Conservation (phyloP, 2,797 vertebrate genomes). For the Lophius americanus region DNA sequence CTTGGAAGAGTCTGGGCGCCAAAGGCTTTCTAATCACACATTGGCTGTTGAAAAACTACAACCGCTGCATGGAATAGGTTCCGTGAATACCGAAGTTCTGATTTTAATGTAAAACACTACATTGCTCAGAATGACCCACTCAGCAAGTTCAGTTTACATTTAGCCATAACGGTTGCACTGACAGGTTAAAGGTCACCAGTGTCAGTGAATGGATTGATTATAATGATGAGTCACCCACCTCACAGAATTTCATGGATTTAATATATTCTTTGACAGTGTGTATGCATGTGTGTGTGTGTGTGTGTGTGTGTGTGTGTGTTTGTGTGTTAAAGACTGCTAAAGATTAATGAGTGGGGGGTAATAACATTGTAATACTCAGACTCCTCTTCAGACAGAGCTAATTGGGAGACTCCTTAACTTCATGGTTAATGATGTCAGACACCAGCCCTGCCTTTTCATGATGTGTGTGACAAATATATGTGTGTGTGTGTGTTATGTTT, state of each 20-base stretch:
- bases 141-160: slow-evolving; percentile 9
- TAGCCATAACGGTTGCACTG: slow-evolving; percentile 5
- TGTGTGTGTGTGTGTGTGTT: slow-evolving; percentile 11
- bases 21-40: too few species aligned
- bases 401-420: slow-evolving; percentile 65
- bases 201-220: slow-evolving; percentile 32
- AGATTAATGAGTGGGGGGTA: slow-evolving; percentile 69
- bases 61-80: too few species aligned
- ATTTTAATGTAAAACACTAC: background rate
- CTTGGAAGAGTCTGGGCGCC: too few species aligned
- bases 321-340: slow-evolving; percentile 45
- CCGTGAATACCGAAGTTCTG: too few species aligned
- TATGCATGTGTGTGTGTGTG: slow-evolving; percentile 11
- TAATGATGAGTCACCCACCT: slow-evolving; percentile 29
- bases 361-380: slow-evolving; percentile 35
- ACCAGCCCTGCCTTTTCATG: slow-evolving; percentile 16
- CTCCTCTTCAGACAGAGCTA: slow-evolving; percentile 51
- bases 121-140: background rate
- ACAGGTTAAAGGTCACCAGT: slow-evolving; percentile 11
- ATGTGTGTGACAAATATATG: slow-evolving; percentile 13
- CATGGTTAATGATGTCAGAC: slow-evolving; percentile 63
- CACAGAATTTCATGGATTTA: slow-evolving; percentile 16
- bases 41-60: too few species aligned
- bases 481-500: slow-evolving; percentile 10
- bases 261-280: slow-evolving; percentile 34